Conservation (phyloP, 1,140 invertebrate species). For the Thaumetopoea pityocampa region DNA sequence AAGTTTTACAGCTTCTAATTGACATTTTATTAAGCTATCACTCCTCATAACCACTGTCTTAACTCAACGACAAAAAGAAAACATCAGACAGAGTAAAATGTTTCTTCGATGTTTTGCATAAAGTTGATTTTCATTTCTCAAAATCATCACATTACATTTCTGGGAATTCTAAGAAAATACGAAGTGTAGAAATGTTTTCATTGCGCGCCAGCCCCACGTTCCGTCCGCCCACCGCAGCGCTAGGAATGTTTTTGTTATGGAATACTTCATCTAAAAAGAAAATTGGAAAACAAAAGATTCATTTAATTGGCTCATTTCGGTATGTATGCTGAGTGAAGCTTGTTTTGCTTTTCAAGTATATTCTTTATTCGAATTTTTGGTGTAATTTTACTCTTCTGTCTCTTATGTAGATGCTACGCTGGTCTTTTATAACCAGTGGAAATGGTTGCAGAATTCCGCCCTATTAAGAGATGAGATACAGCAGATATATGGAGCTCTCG, state of each 20-base stretch:
- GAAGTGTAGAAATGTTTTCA: constrained; percentile 12
- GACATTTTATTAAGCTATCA: too few relatives aligned
- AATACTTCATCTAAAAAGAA: constrained; percentile 10
- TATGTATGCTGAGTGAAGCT: constrained; percentile 4
- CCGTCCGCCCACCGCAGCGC: background rate
- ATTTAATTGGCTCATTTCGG: constrained; percentile 6
- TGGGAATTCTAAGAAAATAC: constrained; percentile 4
- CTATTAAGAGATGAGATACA: too few relatives aligned
- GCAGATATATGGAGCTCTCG: too few relatives aligned
- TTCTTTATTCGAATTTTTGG: too few relatives aligned
- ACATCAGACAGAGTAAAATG: background rate
- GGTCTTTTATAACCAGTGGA: too few relatives aligned
- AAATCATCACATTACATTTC: background rate
- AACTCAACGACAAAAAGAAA: background rate
- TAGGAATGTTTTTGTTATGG: constrained; percentile 13
- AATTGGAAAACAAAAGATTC: constrained; percentile 11
- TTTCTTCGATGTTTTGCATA: constrained; percentile 1
- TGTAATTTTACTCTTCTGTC: too few relatives aligned
- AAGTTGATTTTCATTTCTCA: constrained; percentile 4
- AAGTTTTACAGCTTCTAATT: too few relatives aligned
- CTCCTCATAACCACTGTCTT: background rate
- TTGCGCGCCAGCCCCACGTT: constrained; percentile 9
- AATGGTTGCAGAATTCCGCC: too few relatives aligned
- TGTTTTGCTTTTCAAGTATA: background rate
- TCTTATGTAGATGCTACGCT: too few relatives aligned